phyloP scores from a whole-genome alignment of 2,888 invertebrate species.

The Aphrophora alni region DNA sequence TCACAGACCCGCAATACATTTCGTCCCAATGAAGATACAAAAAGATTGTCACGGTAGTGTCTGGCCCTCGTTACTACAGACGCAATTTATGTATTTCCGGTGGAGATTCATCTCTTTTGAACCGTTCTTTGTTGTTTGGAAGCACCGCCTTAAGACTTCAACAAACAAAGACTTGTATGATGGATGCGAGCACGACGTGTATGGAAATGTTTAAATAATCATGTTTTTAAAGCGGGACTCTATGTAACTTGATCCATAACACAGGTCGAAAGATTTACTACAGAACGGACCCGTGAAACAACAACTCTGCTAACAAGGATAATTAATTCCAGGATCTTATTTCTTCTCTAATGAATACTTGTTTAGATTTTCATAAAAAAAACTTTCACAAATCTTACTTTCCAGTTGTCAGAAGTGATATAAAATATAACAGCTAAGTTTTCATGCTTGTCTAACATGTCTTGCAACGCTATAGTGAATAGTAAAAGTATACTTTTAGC shows the following conservation, averaged over 20 bases:
- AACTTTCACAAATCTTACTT: background rate
- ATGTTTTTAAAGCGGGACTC: background rate
- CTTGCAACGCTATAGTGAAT: background rate
- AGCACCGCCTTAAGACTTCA: background rate
- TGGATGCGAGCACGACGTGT: background rate
- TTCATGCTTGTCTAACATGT: background rate
- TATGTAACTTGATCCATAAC: background rate
- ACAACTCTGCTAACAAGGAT: background rate
- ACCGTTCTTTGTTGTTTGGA: background rate
- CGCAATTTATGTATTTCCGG: constrained; percentile 37
- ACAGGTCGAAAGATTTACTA: background rate
- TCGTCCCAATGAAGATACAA: background rate
- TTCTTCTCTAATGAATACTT: background rate
- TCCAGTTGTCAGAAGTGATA: background rate
- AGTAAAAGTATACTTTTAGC: background rate
- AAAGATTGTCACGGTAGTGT: background rate
- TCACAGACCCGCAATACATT: background rate
- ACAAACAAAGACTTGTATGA: background rate
- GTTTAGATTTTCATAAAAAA: background rate
- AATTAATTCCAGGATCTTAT: background rate
- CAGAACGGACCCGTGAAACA: background rate
- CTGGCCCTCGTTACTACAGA: constrained; percentile 14
- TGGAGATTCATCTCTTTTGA: background rate
- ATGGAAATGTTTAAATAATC: constrained; percentile 4
- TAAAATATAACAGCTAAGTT: background rate